A percentile compares a stretch with the other conserved stretches of the same genome.
Evolutionary conservation across 2,888 invertebrate genomes (phyloP).

Genomic region (Nemotelus nigrinus): DNA sequence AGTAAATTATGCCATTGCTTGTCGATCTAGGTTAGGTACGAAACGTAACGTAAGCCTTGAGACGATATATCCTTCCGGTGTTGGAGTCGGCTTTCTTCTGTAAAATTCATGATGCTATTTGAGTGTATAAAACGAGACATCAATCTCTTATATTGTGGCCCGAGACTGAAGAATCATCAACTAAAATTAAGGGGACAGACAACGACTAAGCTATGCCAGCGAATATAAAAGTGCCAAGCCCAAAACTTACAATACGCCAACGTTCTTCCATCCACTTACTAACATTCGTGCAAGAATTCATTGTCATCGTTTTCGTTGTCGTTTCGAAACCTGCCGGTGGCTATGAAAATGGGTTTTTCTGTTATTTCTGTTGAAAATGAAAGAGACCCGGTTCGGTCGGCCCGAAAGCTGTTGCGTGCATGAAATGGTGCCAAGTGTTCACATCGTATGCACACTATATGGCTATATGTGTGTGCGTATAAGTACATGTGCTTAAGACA

Average conservation of each 20-base stretch:
- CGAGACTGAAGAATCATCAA: slow-evolving; percentile 38
- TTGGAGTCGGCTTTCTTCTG: slow-evolving; percentile 40
- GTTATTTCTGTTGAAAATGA: neutral
- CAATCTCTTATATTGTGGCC: slow-evolving; percentile 43
- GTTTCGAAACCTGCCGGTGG: too few relatives aligned
- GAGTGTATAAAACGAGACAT: slow-evolving; percentile 43
- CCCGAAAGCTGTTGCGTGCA: neutral
- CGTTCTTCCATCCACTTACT: neutral
- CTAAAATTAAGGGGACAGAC: slow-evolving; percentile 34
- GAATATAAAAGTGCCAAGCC: neutral
- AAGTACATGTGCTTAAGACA: slow-evolving; percentile 29
- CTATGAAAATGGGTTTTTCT: too few relatives aligned
- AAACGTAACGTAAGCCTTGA: slow-evolving; percentile 6
- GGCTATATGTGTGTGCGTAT: too few relatives aligned
- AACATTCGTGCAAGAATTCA: neutral
- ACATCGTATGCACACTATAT: neutral
- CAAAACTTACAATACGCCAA: neutral
- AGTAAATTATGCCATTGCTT: slow-evolving; percentile 38
- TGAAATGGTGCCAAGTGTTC: neutral
- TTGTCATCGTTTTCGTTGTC: too few relatives aligned
- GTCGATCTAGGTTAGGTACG: slow-evolving; percentile 25
- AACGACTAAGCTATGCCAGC: neutral
- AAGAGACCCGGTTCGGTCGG: neutral
- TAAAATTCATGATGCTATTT: slow-evolving; percentile 46
- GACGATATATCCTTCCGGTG: slow-evolving; percentile 30